Percentiles rank a stretch among this genome's conserved stretches.
These are phyloP conservation scores for Drosophila anceps DNA, from an alignment of 2,888 invertebrate genomes.

Conservation along the genomic window DNA sequence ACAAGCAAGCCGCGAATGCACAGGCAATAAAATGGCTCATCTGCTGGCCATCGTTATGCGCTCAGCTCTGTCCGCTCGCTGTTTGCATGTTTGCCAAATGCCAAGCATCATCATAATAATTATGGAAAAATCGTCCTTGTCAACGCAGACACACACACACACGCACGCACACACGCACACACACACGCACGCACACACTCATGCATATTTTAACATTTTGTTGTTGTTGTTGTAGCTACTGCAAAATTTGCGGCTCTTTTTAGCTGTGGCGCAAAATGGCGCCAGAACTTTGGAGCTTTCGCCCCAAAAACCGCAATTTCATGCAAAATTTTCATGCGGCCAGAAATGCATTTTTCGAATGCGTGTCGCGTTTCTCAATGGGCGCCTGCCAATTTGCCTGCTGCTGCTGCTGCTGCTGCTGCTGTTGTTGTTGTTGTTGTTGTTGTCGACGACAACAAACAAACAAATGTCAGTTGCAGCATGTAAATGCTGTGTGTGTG, in stretches of 20 bases:
- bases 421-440: conserved; percentile 14
- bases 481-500: conserved; percentile 17
- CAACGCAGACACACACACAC: conserved; percentile 41
- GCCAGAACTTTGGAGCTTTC: conserved; percentile 32
- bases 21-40: conserved; percentile 77
- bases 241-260: conserved; percentile 67
- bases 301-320: conserved; percentile 65
- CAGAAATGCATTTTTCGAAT: conserved; percentile 75
- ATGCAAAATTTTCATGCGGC: conserved; percentile 62
- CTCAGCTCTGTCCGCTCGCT: conserved; percentile 10
- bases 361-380: conserved; percentile 75
- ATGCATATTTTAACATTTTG: conserved; percentile 19
- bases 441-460: conserved; percentile 46
- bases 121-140: conserved; percentile 80
- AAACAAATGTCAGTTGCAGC: conserved; percentile 67
- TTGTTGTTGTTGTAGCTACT: conserved; percentile 6
- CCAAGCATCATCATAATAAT: conserved; percentile 82
- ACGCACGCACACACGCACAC: conserved; percentile 11
- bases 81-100: conserved; percentile 77
- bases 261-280: conserved; percentile 63
- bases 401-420: background rate
- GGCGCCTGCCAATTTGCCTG: conserved; percentile 72
- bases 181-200: background rate
- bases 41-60: conserved; percentile 59
- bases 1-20: conserved; percentile 48